Base-by-base conservation (phyloP, 2,797 vertebrate species). In the Coregonus suidteri region DNA sequence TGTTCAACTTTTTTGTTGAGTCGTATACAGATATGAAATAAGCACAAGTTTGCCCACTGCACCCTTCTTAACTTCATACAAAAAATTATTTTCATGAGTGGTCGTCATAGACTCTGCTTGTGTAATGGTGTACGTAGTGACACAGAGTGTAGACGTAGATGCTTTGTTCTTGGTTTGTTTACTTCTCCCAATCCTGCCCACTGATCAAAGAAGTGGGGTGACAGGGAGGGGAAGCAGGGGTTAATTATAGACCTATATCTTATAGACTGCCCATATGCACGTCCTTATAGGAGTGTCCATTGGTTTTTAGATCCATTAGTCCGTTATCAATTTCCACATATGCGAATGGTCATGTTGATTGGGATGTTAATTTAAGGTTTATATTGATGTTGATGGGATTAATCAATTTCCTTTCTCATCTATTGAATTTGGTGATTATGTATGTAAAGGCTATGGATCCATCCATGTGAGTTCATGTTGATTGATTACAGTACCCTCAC, bases 221-320 rank as follows among this genome's bases (percentile, higher is more conserved):
- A 77, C 18, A n/a, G 31, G 3, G n/a, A 85, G 65, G 68, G 73
- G 74, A 79, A 86, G 76, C 80, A 87, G 87, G 51, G 75, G 79
- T 87, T 90, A 86, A 89, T 89, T 88, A 82, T 88, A 91, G 87
- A 35, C 35, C 5, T 0, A 67, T 91, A 90, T 87, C 84, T 88
- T 84, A 88, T 67, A 84, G 86, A 37, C 77, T 30, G n/a, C 5
- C n/a, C 13, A 18, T 41, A 37, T 34, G 15, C 66, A 15, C 53
- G 16, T 59, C 56, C 6, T 18, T 18, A n/a, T 59, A 6, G 5
- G 56, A 6, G 54, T 4, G 54, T 4, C 16, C 59, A 62, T 25
- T 25, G 15, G 4, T 13, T 3, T 20, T 64, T n/a, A 25, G 20
- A 64, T 30, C 59, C 4, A 64, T 64, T 64, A 64, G n/a, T 64